These are phyloP conservation scores for Hypolimnas misippus DNA, from an alignment of 2,888 invertebrate species.

Conservation along the genomic window DNA sequence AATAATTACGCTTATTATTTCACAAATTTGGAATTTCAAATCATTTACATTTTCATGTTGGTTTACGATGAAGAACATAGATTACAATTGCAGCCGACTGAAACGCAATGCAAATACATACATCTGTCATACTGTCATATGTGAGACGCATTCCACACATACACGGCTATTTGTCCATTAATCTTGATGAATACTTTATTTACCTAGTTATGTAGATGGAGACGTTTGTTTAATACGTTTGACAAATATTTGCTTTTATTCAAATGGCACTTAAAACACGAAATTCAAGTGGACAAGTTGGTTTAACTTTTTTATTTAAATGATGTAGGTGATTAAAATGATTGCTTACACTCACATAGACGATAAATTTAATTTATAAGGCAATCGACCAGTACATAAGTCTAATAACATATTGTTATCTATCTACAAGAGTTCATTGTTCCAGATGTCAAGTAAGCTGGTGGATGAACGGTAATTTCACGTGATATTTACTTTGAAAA, in stretches of 20 bases:
- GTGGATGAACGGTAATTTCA: constrained; percentile 34
- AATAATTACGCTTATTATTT: not conserved
- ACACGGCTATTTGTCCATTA: constrained; percentile 6
- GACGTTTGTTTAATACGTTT: not conserved
- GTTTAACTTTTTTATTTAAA: too few species aligned
- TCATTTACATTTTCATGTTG: not conserved
- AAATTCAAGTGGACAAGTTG: too few species aligned
- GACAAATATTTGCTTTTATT: not conserved
- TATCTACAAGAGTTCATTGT: constrained; percentile 14
- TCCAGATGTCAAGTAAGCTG: constrained; percentile 13
- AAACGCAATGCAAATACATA: constrained; percentile 7
- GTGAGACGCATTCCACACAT: constrained; percentile 9
- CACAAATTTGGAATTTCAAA: not conserved
- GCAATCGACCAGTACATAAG: too few species aligned
- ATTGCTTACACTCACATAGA: too few species aligned
- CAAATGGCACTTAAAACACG: not conserved
- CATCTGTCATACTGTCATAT: not conserved
- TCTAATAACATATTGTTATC: not conserved
- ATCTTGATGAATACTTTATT: constrained; percentile 1
- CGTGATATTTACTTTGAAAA: constrained; percentile 37
- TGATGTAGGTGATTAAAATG: too few species aligned
- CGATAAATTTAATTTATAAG: too few species aligned
- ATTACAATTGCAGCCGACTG: constrained; percentile 11
- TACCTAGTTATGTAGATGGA: not conserved
- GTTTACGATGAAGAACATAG: not conserved